These are phyloP conservation scores for Macrosoma leucophasiata DNA, from an alignment of 2,888 invertebrate species.

Conservation along the genomic window DNA sequence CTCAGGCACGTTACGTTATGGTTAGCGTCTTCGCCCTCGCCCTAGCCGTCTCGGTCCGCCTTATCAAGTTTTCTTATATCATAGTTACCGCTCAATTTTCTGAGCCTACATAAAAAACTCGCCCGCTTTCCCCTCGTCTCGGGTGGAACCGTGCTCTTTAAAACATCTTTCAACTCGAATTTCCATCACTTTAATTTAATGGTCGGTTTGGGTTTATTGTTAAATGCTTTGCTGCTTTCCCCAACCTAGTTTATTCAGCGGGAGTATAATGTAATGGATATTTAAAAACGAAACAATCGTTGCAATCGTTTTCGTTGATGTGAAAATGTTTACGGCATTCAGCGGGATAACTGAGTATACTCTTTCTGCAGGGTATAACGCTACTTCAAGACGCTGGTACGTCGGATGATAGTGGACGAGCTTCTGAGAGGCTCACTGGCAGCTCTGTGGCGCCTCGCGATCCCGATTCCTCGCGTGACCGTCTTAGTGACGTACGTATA, in stretches of 20 bases:
- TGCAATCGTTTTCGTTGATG: too few species aligned
- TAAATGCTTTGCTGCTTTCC: too few species aligned
- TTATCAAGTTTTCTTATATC: slow-evolving; percentile 70
- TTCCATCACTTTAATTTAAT: too few species aligned
- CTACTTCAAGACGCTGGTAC: slow-evolving; percentile 87
- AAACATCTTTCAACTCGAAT: too few species aligned
- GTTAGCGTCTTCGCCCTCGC: slow-evolving; percentile 52
- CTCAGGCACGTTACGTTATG: slow-evolving; percentile 63
- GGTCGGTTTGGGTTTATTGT: slow-evolving; percentile 24
- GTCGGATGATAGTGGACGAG: slow-evolving; percentile 89
- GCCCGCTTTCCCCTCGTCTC: slow-evolving; percentile 44
- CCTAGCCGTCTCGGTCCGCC: slow-evolving; percentile 47
- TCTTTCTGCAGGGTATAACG: slow-evolving; percentile 80
- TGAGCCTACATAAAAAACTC: slow-evolving; percentile 55
- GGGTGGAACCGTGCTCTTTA: too few species aligned
- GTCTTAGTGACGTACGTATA: slow-evolving; percentile 89
- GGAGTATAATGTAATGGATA: too few species aligned
- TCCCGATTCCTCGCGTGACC: slow-evolving; percentile 88
- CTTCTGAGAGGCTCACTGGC: slow-evolving; percentile 86
- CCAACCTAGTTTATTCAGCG: too few species aligned
- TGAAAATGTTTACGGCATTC: too few species aligned
- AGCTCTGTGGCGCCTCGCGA: slow-evolving; percentile 84
- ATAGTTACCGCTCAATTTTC: slow-evolving; percentile 69
- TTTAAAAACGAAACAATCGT: too few species aligned
- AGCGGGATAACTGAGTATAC: slow-evolving; percentile 29